phyloP scores from a whole-genome alignment of 2,888 invertebrate genomes.

The Scaptomyza polygonia region DNA sequence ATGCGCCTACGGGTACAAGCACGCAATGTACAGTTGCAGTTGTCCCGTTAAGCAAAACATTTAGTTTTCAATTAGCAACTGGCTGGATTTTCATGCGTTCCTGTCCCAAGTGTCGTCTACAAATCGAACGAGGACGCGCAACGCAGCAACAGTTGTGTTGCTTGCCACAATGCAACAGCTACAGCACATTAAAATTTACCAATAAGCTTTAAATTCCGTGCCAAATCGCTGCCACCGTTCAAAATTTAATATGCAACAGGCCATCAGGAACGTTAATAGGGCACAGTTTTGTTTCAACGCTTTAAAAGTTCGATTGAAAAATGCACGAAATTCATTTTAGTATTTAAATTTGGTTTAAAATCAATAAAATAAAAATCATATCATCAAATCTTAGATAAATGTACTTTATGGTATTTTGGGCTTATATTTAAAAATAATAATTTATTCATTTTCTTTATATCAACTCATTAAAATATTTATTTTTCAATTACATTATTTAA shows the following conservation, averaged over 20 bases:
- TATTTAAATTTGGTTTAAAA: no score
- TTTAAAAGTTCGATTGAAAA: no score
- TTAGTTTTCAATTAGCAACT: slow-evolving; percentile 12
- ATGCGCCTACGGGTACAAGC: slow-evolving; percentile 39
- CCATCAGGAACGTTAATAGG: slow-evolving; percentile 45
- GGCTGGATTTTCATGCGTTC: slow-evolving; percentile 46
- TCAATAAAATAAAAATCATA: no score
- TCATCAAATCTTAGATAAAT: no score
- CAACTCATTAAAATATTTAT: no score
- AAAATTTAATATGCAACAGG: slow-evolving; percentile 68
- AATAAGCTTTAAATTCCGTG: slow-evolving; percentile 9
- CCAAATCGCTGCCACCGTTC: slow-evolving; percentile 8
- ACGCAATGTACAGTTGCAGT: slow-evolving; percentile 12
- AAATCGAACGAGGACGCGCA: slow-evolving; percentile 66
- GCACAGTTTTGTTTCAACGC: no score
- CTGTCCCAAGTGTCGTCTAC: slow-evolving; percentile 76
- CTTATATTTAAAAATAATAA: no score
- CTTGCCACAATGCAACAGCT: slow-evolving; percentile 21
- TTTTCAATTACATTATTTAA: neutral
- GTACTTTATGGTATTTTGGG: no score
- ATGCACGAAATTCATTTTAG: no score
- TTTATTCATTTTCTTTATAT: no score
- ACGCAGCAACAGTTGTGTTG: slow-evolving; percentile 46
- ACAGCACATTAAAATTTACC: neutral
- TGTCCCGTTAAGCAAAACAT: slow-evolving; percentile 1